phyloP scores from a whole-genome alignment of 2,888 invertebrate species.

The Agelastica alni region DNA sequence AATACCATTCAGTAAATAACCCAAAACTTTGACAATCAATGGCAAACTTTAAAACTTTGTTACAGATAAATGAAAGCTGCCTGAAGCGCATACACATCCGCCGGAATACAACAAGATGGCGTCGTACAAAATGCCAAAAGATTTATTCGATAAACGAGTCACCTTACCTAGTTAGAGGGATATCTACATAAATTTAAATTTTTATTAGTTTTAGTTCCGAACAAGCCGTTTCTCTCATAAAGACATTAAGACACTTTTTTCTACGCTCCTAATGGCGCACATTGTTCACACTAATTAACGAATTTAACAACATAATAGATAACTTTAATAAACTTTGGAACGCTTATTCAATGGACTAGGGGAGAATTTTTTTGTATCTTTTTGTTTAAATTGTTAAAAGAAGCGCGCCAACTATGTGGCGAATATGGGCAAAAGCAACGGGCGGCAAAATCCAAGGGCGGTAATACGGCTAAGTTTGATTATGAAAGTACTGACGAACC shows the following conservation, averaged over 20 bases:
- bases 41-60: constrained; percentile 25
- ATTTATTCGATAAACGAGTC: constrained; percentile 6
- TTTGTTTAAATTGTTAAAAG: no score
- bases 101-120: constrained; percentile 35
- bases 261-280: no score
- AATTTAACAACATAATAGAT: no score
- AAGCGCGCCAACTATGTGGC: no score
- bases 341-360: no score
- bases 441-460: no score
- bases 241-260: neutral
- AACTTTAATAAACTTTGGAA: no score
- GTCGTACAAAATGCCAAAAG: neutral
- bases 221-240: neutral
- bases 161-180: neutral
- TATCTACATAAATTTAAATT: constrained; percentile 6
- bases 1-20: constrained; percentile 16
- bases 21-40: constrained; percentile 19
- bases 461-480: no score
- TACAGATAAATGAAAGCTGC: constrained; percentile 47
- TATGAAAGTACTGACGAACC: no score
- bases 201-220: constrained; percentile 1
- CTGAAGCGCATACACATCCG: constrained; percentile 33
- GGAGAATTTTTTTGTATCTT: no score
- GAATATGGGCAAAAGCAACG: no score
- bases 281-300: no score